These are phyloP conservation scores for Calliopum simillimum DNA, from an alignment of 2,888 invertebrate species.

Conservation along the genomic window DNA sequence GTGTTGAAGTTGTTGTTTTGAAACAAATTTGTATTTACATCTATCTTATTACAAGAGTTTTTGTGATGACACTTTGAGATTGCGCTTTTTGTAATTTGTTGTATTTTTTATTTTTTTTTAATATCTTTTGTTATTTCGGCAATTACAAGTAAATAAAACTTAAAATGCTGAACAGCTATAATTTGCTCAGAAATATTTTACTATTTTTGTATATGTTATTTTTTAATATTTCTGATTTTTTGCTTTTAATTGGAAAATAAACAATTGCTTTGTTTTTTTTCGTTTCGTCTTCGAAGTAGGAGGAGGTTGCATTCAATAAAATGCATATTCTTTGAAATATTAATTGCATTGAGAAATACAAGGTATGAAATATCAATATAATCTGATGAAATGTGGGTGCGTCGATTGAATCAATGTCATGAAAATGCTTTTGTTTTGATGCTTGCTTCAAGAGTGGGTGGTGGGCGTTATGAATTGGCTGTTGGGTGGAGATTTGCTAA, in stretches of 20 bases:
- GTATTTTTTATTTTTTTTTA: conserved; percentile 17
- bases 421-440: too few species aligned
- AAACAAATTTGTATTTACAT: conserved; percentile 30
- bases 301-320: too few species aligned
- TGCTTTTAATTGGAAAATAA: conserved; percentile 23
- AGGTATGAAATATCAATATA: too few species aligned
- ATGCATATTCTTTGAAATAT: too few species aligned
- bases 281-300: conserved; percentile 1
- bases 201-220: conserved; percentile 20
- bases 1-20: conserved; percentile 1
- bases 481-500: too few species aligned
- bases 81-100: conserved; percentile 2
- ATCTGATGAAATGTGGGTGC: too few species aligned
- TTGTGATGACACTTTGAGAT: too few species aligned
- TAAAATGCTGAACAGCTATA: conserved; percentile 8
- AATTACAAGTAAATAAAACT: neutral
- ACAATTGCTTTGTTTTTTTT: conserved; percentile 28
- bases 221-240: conserved; percentile 29
- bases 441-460: too few species aligned
- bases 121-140: neutral
- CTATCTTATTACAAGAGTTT: conserved; percentile 14
- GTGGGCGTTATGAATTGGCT: too few species aligned
- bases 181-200: conserved; percentile 14
- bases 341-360: too few species aligned
- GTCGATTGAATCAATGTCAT: too few species aligned